phyloP scores from a whole-genome alignment of 2,888 invertebrate genomes.

The Periphyllus acericola region DNA sequence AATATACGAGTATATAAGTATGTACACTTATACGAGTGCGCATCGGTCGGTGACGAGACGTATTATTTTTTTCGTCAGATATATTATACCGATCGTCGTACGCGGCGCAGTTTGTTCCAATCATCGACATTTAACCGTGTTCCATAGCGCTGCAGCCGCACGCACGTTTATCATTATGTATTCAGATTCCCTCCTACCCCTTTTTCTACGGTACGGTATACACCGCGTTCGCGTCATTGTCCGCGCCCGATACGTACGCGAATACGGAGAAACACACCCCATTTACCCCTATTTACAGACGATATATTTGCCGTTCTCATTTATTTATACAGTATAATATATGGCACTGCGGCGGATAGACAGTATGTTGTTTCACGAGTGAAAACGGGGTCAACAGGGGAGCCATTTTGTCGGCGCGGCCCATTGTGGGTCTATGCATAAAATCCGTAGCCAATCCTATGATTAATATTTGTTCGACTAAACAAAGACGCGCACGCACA shows the following conservation, averaged over 20 bases:
- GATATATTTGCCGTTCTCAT: not conserved
- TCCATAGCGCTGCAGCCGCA: not conserved
- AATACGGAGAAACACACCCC: not conserved
- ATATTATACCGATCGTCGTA: too few relatives aligned
- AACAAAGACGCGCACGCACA: constrained; percentile 39
- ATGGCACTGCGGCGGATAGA: not conserved
- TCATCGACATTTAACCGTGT: constrained; percentile 15
- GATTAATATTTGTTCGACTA: constrained; percentile 61
- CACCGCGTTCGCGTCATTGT: not conserved
- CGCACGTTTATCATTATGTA: not conserved
- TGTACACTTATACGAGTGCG: too few relatives aligned
- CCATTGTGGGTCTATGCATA: constrained; percentile 17
- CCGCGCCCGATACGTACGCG: not conserved
- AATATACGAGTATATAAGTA: too few relatives aligned
- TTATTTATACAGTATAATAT: not conserved
- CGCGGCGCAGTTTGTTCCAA: not conserved
- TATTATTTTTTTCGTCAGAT: too few relatives aligned
- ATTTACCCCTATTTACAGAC: constrained; percentile 12
- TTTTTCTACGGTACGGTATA: not conserved
- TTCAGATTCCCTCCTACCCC: not conserved
- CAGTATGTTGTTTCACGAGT: constrained; percentile 1
- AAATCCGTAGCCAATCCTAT: constrained; percentile 57
- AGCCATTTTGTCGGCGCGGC: constrained; percentile 55
- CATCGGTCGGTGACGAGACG: too few relatives aligned
- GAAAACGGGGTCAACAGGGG: constrained; percentile 57